Evolutionary conservation across 2,797 vertebrate genomes (phyloP), one percentile per base, ranked within the genome.

Genomic region (Pempheris klunzingeri): DNA sequence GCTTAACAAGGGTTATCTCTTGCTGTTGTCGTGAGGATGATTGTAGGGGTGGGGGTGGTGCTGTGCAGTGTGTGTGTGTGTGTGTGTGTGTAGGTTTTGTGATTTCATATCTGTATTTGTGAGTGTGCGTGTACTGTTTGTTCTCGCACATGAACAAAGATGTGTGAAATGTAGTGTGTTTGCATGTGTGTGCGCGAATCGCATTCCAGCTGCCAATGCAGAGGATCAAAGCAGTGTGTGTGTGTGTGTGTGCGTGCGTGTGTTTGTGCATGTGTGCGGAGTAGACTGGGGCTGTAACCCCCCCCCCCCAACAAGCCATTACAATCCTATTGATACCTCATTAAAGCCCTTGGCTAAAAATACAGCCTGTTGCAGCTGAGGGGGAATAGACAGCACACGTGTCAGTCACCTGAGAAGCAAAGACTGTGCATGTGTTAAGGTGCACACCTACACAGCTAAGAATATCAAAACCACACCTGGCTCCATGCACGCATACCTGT

Each of bases 251-350:
- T 46, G 32, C 55, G 62, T 68, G 53, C 46, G 38, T n/a, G 5
- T 49, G 36, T 41, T 24, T 57, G 71, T 62, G 41, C 49, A 50
- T 49, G 28, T 62, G 67, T 59, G 28, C 54, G 47, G 46, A 74
- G 44, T 28, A 66, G 64, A 79, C 74, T 36, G 73, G 46, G 62
- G 68, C n/a, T 52, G 81, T 62, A 76, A 41, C 74, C 74, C 71
- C 59, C 69, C 74, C 74, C 71, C 59, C 69, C 77, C 81, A 90
- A 92, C 87, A 87, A 91, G 75, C 67, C 89, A 92, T 89, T 82
- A 85, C 77, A 87, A 83, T 90, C 74, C 66, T 88, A 94, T 92
- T 86, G 85, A 92, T 91, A 89, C 79, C 86, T 92, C 84, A 88
- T 91, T 88, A 89, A 84, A 87, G 72, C 81, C 62, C 49, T 71